These are phyloP conservation scores for Dorcus hopei DNA, from an alignment of 2,888 invertebrate genomes.

Conservation along the genomic window DNA sequence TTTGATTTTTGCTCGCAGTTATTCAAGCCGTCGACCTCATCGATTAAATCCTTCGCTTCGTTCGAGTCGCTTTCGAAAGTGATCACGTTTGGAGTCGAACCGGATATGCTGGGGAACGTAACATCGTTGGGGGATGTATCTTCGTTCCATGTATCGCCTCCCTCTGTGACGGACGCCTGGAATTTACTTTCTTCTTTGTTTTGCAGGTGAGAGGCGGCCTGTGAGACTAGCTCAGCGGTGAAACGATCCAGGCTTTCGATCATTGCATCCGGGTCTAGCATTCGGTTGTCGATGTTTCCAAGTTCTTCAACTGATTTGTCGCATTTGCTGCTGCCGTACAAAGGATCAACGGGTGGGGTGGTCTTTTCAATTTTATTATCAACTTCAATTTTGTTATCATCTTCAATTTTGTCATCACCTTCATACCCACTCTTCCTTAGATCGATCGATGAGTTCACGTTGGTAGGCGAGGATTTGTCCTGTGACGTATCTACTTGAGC, in stretches of 20 bases:
- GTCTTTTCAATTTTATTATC: constrained; percentile 8
- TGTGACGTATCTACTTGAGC: constrained; percentile 31
- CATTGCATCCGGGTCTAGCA: constrained; percentile 64
- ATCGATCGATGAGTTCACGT: constrained; percentile 42
- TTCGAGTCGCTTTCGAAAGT: constrained; percentile 63
- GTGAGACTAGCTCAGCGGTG: constrained; percentile 63
- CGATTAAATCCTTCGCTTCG: constrained; percentile 22
- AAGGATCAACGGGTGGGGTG: no score
- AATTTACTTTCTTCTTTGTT: constrained; percentile 37
- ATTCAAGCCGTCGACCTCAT: constrained; percentile 25
- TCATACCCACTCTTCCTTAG: constrained; percentile 53
- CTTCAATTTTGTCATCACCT: not conserved
- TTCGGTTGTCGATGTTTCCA: constrained; percentile 37
- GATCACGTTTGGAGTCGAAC: constrained; percentile 68
- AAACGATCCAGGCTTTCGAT: constrained; percentile 64
- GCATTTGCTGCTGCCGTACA: not conserved
- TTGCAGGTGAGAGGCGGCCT: constrained; percentile 60
- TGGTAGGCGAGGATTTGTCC: constrained; percentile 47
- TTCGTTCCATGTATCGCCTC: constrained; percentile 76
- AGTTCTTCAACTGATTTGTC: constrained; percentile 8
- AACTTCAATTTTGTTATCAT: not conserved
- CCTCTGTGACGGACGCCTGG: constrained; percentile 38
- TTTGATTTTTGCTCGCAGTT: constrained; percentile 34
- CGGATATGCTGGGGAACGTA: constrained; percentile 78
- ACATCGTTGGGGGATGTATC: constrained; percentile 72